Evolutionary conservation across 2,113 vertebrate genomes (phyloP).

Genomic region (Laterallus jamaicensis): DNA sequence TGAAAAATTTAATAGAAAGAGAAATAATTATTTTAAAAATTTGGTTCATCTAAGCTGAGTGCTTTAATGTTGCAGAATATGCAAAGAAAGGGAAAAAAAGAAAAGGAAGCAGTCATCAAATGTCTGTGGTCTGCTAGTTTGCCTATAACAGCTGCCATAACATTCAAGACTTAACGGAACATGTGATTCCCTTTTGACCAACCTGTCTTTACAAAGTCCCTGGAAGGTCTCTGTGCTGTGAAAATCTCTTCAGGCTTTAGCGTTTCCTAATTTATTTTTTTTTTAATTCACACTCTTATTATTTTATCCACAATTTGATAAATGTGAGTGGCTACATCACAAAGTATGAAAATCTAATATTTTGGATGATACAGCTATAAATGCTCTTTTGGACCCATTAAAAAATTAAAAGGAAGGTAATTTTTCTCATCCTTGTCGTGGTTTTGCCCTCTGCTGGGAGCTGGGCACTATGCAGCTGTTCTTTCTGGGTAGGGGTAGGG

Average conservation of each 20-base stretch:
- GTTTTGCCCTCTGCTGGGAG: too few relatives aligned
- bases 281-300: neutral
- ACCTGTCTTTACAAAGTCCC: neutral
- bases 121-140: neutral
- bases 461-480: too few relatives aligned
- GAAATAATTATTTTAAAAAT: neutral
- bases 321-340: neutral
- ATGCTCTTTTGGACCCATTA: neutral
- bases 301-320: neutral
- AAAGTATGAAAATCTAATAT: neutral
- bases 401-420: neutral
- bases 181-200: neutral
- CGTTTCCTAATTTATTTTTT: neutral
- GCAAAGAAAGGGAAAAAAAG: neutral
- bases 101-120: neutral
- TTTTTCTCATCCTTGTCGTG: neutral
- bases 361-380: neutral
- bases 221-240: neutral
- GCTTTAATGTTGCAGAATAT: neutral
- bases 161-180: neutral
- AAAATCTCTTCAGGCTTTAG: neutral
- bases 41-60: neutral
- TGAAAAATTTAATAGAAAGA: neutral
- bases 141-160: neutral
- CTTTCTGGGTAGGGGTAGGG: too few relatives aligned